Percentiles rank a stretch among this genome's conserved stretches.
These are phyloP conservation scores for Oscheius sp. DNA, from an alignment of 2,888 invertebrate species.

Conservation along the genomic window DNA sequence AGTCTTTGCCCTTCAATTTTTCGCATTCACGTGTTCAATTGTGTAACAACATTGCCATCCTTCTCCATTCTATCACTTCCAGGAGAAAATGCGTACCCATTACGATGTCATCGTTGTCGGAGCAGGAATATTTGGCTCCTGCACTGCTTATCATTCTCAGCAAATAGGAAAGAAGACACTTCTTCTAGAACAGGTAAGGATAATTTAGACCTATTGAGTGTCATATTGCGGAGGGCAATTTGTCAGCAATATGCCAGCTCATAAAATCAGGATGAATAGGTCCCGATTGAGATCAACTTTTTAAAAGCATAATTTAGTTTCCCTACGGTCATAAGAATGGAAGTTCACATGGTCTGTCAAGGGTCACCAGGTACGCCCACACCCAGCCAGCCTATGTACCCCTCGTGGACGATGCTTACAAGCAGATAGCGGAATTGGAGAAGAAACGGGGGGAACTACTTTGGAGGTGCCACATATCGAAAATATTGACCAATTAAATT, in stretches of 20 bases:
- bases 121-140: conserved; percentile 68
- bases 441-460: conserved; percentile 46
- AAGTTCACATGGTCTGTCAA: conserved; percentile 68
- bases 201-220: too few relatives aligned
- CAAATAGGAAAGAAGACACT: conserved; percentile 65
- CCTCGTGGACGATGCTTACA: conserved; percentile 52
- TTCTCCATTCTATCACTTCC: not conserved
- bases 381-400: conserved; percentile 58
- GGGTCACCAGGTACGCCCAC: conserved; percentile 71
- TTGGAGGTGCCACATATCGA: conserved; percentile 46
- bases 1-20: not conserved
- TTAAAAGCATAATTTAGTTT: conserved; percentile 45
- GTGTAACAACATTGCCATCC: conserved; percentile 1
- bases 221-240: not conserved
- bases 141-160: conserved; percentile 66
- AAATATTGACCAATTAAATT: conserved; percentile 11
- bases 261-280: not conserved
- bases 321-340: conserved; percentile 62
- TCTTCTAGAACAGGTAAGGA: conserved; percentile 67
- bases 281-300: not conserved
- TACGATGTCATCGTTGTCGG: conserved; percentile 68
- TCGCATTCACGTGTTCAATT: conserved; percentile 6
- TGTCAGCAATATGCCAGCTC: too few relatives aligned
- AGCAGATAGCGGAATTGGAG: conserved; percentile 56
- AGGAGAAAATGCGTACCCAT: not conserved